Conservation (phyloP, 2,888 invertebrate species). For the Ormia ochracea region DNA sequence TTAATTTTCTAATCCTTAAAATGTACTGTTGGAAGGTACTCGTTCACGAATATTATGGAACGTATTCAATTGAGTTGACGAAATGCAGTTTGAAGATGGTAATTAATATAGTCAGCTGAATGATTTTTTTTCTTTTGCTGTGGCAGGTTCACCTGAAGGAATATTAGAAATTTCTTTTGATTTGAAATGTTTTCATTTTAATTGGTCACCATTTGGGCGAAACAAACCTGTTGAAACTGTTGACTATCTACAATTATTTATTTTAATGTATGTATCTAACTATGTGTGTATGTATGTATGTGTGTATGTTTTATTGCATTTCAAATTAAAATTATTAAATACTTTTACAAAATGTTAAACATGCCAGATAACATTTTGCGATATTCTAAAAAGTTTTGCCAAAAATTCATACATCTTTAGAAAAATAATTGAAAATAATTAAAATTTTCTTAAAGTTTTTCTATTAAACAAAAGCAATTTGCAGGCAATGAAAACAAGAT, state of each 20-base stretch:
- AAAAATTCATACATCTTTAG: constrained; percentile 34
- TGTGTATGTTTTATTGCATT: constrained; percentile 8
- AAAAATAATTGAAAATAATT: no score
- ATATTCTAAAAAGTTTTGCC: constrained; percentile 34
- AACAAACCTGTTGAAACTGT: constrained; percentile 29
- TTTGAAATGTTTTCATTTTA: background rate
- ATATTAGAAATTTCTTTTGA: background rate
- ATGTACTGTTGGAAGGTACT: no score
- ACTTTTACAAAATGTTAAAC: constrained; percentile 7
- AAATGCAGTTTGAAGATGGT: no score
- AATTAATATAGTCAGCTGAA: no score
- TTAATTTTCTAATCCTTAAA: no score
- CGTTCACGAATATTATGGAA: no score
- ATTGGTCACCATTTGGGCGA: background rate
- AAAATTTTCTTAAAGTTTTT: constrained; percentile 5
- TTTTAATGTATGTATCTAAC: background rate
- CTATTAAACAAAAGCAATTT: constrained; percentile 31
- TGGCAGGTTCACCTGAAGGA: background rate
- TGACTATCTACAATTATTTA: background rate
- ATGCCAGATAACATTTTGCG: constrained; percentile 2
- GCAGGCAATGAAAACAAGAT: constrained; percentile 1
- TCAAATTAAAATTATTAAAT: constrained; percentile 28
- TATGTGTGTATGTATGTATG: no score
- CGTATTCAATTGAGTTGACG: no score
- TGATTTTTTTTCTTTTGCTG: no score